Base-by-base conservation (phyloP, 2,888 invertebrate genomes). In the Physocephala rufipes region DNA sequence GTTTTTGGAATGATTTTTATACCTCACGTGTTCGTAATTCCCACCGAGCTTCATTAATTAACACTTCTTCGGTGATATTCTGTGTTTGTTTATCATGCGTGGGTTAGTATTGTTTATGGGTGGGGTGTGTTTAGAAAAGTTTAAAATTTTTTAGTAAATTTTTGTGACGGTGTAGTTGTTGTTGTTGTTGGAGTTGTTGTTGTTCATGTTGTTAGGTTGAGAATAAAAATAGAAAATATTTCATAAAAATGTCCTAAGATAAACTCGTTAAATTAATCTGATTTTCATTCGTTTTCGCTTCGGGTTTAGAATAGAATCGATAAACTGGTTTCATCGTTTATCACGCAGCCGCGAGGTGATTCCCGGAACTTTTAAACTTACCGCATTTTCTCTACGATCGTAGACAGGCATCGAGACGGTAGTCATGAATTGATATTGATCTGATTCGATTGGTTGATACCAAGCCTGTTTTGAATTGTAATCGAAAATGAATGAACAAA, bases 31-130 rank as follows among this genome's bases (percentile, higher is more conserved):
- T 94, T 89, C 93, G 91, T 88, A 92, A 91, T 89, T 94, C 93
- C 95, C 95, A 95, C 89, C 93, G 92, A 87, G 94, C 94, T 90
- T 95, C 95, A 90, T 95, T 95, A 90, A 95, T 91, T 90, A 95
- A 94, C 89, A 95, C 92, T 90, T 94, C 92, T 92, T 95, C 94
- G 90, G 95, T 95, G 92, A 95, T 94, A 90, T 95, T 95, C 95
- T 95, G 81, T 82, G 77, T 82, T 75, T 77, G 79, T 74, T 80
- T 36, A 75, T 90, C 90, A 90, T 75, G 76, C 75, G 75, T 58
- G 36, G 36, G 59, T 67, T 68, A 63, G n/a, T n/a, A n/a, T n/a
- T n/a, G n/a, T n/a, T n/a, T n/a, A n/a, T n/a, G n/a, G n/a, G 71
- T 53, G n/a, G 71, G 75, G 74, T 4, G 36, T 36, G 36, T 36